These are phyloP conservation scores for Ganaspis sp. DNA, from an alignment of 1,140 invertebrate species.

Conservation along the genomic window DNA sequence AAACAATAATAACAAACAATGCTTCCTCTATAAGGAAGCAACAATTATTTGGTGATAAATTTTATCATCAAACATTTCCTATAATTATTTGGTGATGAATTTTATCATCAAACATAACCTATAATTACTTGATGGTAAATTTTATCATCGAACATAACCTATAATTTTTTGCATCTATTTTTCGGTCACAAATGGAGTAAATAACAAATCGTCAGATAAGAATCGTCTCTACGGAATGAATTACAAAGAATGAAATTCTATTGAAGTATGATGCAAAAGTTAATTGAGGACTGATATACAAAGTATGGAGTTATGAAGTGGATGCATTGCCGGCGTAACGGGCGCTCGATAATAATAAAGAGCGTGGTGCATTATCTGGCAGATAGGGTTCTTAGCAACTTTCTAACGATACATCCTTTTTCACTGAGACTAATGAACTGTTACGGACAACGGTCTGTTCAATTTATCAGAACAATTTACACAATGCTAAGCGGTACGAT, in stretches of 20 bases:
- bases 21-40: too few relatives aligned
- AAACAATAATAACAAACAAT: too few relatives aligned
- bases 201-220: too few relatives aligned
- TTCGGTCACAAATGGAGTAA: too few relatives aligned
- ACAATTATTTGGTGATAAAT: too few relatives aligned
- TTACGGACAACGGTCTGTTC: constrained; percentile 28
- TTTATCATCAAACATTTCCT: too few relatives aligned
- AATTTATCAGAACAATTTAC: constrained; percentile 30
- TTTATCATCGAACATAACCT: too few relatives aligned
- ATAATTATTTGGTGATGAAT: too few relatives aligned
- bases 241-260: background rate
- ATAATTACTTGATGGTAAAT: too few relatives aligned
- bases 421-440: constrained; percentile 40
- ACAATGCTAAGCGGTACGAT: constrained; percentile 23
- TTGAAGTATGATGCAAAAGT: background rate
- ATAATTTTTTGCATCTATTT: too few relatives aligned
- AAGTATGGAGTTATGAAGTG: background rate
- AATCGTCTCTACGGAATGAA: too few relatives aligned
- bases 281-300: background rate
- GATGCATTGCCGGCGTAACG: constrained; percentile 3
- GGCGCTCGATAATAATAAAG: background rate
- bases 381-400: constrained; percentile 27
- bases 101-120: too few relatives aligned
- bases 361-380: constrained; percentile 3
- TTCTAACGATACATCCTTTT: constrained; percentile 30